phyloP scores from a whole-genome alignment of 2,797 vertebrate genomes.

The Sebastes miniatus region DNA sequence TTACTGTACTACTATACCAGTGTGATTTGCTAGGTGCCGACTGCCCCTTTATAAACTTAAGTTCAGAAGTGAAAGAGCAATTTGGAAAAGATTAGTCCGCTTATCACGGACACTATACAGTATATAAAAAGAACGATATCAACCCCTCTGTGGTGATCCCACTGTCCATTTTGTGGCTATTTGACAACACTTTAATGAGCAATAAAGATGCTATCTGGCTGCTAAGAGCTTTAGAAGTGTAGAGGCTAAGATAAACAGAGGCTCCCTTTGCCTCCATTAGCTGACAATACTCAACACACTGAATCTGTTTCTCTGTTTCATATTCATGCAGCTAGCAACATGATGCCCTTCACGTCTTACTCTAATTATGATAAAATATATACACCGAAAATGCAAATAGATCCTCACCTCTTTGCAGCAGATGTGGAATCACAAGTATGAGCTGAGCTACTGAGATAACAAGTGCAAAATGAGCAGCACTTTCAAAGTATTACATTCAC shows the following conservation, averaged over 20 bases:
- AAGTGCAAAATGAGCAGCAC: conserved; percentile 21
- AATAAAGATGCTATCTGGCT: conserved; percentile 49
- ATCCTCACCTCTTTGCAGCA: conserved; percentile 55
- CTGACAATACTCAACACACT: neutral
- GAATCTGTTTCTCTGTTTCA: neutral
- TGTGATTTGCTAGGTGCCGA: neutral
- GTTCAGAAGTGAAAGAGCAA: neutral
- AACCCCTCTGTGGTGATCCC: neutral
- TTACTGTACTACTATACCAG: neutral
- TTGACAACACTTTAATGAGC: conserved; percentile 25
- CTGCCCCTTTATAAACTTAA: neutral
- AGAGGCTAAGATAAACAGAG: conserved; percentile 9
- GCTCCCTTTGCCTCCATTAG: conserved; percentile 12
- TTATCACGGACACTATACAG: neutral
- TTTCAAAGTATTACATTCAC: conserved; percentile 28
- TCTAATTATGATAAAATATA: neutral
- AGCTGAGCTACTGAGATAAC: conserved; percentile 11
- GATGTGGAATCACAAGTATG: neutral
- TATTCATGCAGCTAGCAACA: neutral
- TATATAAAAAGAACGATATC: conserved; percentile 5
- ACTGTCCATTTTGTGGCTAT: conserved; percentile 1
- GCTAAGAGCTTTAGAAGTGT: conserved; percentile 16
- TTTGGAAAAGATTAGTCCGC: neutral
- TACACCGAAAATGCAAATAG: neutral
- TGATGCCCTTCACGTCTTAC: neutral